Evolutionary conservation across 2,797 vertebrate species (phyloP).

Genomic region (Rhynchonycteris naso): DNA sequence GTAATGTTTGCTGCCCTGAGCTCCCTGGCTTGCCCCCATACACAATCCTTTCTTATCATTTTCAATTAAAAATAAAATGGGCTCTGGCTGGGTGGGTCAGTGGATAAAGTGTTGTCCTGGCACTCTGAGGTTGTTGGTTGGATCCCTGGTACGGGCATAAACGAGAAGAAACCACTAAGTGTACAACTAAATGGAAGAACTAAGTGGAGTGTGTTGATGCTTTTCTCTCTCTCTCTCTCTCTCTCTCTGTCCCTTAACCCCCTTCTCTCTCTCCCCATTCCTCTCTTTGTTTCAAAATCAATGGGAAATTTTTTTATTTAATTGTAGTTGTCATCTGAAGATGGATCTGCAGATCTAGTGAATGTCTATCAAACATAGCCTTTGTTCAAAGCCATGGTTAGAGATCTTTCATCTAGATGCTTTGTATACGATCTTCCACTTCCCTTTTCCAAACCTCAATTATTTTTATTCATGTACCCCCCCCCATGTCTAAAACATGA

Average conservation of each 20-base stretch:
- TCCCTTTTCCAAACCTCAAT: neutral
- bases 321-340: neutral
- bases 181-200: too few species aligned
- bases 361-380: slow-evolving; percentile 6
- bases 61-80: too few species aligned
- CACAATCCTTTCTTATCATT: neutral
- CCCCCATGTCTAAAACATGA: neutral
- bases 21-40: neutral
- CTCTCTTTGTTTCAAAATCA: too few species aligned
- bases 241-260: too few species aligned
- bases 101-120: too few species aligned
- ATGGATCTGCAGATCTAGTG: neutral
- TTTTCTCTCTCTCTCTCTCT: too few species aligned
- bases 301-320: neutral
- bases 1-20: neutral
- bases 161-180: too few species aligned
- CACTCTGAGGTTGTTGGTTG: too few species aligned
- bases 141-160: too few species aligned
- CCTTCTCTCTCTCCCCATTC: too few species aligned
- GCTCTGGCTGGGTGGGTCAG: too few species aligned
- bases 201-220: too few species aligned
- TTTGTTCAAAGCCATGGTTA: neutral
- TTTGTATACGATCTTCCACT: neutral
- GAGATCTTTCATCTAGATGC: slow-evolving; percentile 14
- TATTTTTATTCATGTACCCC: neutral